Percentiles rank a stretch among this genome's conserved stretches.
These are phyloP conservation scores for Xestia sexstrigata DNA, from an alignment of 2,888 invertebrate species.

Conservation along the genomic window DNA sequence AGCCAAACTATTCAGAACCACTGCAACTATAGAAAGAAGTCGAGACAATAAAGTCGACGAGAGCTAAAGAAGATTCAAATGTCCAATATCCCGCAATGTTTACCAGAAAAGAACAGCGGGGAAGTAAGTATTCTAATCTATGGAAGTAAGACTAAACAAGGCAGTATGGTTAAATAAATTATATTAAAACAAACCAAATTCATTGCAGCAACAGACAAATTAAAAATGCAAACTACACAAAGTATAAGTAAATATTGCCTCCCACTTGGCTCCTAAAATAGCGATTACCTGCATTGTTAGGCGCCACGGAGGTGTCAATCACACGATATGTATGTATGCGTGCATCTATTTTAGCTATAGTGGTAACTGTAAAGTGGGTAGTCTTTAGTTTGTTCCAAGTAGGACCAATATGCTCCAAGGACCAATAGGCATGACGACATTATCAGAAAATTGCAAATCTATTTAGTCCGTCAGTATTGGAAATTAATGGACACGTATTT, in stretches of 20 bases:
- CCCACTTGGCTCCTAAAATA: background rate
- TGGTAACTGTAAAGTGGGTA: background rate
- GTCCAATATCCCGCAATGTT: background rate
- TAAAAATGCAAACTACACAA: background rate
- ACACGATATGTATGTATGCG: background rate
- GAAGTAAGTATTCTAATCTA: background rate
- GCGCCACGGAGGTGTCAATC: background rate
- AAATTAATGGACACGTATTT: no score
- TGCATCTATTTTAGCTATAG: background rate
- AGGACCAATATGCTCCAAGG: background rate
- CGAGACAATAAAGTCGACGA: background rate
- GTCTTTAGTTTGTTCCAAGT: background rate
- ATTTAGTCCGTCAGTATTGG: no score
- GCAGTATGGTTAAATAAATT: background rate
- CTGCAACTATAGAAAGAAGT: background rate
- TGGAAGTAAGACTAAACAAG: no score
- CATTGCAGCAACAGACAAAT: background rate
- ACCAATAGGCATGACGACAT: no score
- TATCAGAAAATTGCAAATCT: no score
- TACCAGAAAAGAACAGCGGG: background rate
- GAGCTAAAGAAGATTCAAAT: background rate
- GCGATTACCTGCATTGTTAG: background rate
- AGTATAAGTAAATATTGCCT: constrained; percentile 4
- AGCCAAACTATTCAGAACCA: background rate
- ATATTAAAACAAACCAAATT: background rate